Base-by-base conservation (phyloP, 1,140 invertebrate genomes). In the Drosophila repleta region DNA sequence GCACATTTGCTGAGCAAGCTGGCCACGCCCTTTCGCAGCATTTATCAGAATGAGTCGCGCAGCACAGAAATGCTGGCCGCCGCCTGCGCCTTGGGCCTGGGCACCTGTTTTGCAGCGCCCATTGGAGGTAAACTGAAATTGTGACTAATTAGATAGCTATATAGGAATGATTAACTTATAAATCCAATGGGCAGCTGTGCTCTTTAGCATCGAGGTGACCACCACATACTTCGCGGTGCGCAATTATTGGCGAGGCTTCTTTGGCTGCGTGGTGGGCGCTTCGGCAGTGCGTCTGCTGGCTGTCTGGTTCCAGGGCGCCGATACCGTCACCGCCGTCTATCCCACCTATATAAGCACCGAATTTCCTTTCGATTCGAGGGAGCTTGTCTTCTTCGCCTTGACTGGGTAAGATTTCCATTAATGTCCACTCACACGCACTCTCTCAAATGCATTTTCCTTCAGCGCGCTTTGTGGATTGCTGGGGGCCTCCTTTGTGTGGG, bases 181-280 rank as follows among this genome's bases (percentile, higher is more conserved):
- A 39, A 10, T 32, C 8, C 8, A 4, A 7, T 29, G 2, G 32
- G 0, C 43, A 90, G 97, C 98, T 89, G 99, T 99, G 0, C 93
- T 99, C n/a, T 99, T 99, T 92, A 99, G 98, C 82, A 99, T 99
- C 73, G 99, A 99, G 94, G 98, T 99, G 92, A 99, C 99, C 20
- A 98, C 98, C 0, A 98, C 98, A 0, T 99, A 99, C 91, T 99
- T 99, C 92, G 98, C 98, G 1, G 98, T 99, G 0, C 93, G 98
- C 57, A 99, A 99, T 91, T 99, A 99, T 92, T 99, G 98, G 98
- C 93, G 99, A 61, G 98, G 98, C 0, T 99, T 99, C 92, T 99
- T 99, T 90, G 96, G 98, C 98, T n/a, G 98, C 98, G 4, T 99
- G 97, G 92, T 71, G 13, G 97, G 98, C 32, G 98, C 99, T 0